Conservation (phyloP, 1,140 invertebrate genomes). For the Bombus balteatus region DNA sequence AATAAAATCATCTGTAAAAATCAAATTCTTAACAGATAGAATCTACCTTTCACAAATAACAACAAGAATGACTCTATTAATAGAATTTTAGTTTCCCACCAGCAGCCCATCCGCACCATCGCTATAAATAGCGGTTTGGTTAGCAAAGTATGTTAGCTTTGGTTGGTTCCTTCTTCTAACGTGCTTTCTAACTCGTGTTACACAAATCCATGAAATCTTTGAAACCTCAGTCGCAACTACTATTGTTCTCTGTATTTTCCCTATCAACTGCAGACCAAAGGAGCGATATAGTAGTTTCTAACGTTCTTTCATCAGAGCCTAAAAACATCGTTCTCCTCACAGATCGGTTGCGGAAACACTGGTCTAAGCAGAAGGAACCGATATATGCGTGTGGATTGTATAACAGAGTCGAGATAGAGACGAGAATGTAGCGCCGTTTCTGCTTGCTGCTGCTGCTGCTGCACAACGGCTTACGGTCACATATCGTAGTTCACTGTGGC, state of each 20-base stretch:
- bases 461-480: conserved; percentile 33
- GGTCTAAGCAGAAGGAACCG: neutral
- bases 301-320: neutral
- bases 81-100: conserved; percentile 14
- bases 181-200: neutral
- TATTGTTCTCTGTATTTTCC: neutral
- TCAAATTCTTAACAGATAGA: too few relatives aligned
- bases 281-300: neutral
- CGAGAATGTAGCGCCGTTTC: conserved; percentile 55
- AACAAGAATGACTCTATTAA: conserved; percentile 38
- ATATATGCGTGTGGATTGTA: conserved; percentile 52
- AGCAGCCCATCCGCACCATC: neutral
- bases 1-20: neutral
- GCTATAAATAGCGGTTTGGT: conserved; percentile 35
- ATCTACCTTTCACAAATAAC: conserved; percentile 3
- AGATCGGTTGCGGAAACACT: neutral
- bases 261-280: neutral
- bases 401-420: conserved; percentile 45
- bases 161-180: neutral
- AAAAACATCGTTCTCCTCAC: neutral
- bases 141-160: conserved; percentile 13
- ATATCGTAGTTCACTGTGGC: conserved; percentile 47
- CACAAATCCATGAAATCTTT: neutral
- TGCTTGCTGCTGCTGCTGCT: conserved; percentile 27
- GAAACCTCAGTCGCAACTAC: neutral